Percentiles rank a stretch among this genome's conserved stretches.
Evolutionary conservation across 2,797 vertebrate genomes (phyloP).

Genomic region (Adelosebastes latens): DNA sequence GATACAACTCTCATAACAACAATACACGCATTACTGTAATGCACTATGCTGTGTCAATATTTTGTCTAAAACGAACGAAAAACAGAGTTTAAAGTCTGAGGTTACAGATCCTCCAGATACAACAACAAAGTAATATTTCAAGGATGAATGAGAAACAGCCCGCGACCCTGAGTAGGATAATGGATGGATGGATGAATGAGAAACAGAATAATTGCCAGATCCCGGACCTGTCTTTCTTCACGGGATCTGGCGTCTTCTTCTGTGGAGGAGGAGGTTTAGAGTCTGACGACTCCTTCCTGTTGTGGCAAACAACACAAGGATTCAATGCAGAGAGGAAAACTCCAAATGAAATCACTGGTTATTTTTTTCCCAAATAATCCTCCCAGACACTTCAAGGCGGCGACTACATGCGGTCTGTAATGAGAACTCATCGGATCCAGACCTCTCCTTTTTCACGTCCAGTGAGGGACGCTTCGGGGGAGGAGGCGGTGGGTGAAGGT

Average conservation of each 20-base stretch:
- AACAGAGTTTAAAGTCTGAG: not conserved
- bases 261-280: constrained; percentile 66
- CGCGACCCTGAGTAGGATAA: too few relatives aligned
- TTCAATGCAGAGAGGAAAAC: constrained; percentile 33
- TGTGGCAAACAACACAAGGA: constrained; percentile 55
- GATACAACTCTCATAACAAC: not conserved
- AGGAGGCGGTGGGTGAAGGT: constrained; percentile 78
- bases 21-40: too few relatives aligned
- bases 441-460: constrained; percentile 82
- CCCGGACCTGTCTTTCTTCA: constrained; percentile 82
- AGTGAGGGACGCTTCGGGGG: constrained; percentile 68
- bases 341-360: not conserved
- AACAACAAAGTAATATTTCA: not conserved
- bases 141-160: not conserved
- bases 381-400: not conserved
- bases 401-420: not conserved
- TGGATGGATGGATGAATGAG: not conserved
- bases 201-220: constrained; percentile 22
- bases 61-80: not conserved
- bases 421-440: constrained; percentile 47
- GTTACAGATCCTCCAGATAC: constrained; percentile 9
- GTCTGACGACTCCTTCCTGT: constrained; percentile 77
- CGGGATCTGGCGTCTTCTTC: constrained; percentile 70
- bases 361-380: constrained; percentile 11
- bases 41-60: not conserved